phyloP scores from a whole-genome alignment of 2,888 invertebrate genomes.

The Trisateles emortualis region DNA sequence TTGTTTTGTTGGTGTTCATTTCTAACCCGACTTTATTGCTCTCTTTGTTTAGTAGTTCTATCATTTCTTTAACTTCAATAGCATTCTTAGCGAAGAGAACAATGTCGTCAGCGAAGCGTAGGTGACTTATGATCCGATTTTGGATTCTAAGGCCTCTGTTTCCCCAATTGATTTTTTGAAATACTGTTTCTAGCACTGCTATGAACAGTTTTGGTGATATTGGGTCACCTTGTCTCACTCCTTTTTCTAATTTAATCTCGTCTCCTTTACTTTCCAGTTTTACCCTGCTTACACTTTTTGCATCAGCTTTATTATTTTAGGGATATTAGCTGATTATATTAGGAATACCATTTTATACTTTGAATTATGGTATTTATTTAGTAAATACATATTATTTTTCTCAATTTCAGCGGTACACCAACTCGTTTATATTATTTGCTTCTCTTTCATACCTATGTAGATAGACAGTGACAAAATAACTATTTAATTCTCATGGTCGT shows the following conservation, averaged over 20 bases:
- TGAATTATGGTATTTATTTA: no score
- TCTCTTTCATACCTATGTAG: no score
- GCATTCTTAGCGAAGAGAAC: not conserved
- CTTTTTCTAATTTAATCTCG: conserved; percentile 4
- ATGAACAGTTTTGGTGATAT: not conserved
- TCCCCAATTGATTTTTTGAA: not conserved
- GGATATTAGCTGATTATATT: no score
- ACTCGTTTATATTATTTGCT: no score
- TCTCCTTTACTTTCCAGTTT: conserved; percentile 6
- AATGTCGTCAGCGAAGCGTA: conserved; percentile 8
- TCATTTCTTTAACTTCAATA: not conserved
- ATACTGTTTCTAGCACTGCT: not conserved
- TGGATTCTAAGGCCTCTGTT: not conserved
- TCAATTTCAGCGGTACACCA: no score
- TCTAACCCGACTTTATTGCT: not conserved
- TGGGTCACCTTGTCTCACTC: conserved; percentile 15
- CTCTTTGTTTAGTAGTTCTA: not conserved
- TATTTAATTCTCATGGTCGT: no score
- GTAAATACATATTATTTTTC: no score
- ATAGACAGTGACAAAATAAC: no score
- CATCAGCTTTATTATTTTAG: no score
- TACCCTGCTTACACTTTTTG: not conserved
- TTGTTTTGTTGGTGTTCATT: conserved; percentile 2
- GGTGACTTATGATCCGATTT: not conserved
- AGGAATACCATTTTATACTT: no score